Evolutionary conservation across 2,888 invertebrate genomes (phyloP).

Genomic region (Brassicogethes aeneus): DNA sequence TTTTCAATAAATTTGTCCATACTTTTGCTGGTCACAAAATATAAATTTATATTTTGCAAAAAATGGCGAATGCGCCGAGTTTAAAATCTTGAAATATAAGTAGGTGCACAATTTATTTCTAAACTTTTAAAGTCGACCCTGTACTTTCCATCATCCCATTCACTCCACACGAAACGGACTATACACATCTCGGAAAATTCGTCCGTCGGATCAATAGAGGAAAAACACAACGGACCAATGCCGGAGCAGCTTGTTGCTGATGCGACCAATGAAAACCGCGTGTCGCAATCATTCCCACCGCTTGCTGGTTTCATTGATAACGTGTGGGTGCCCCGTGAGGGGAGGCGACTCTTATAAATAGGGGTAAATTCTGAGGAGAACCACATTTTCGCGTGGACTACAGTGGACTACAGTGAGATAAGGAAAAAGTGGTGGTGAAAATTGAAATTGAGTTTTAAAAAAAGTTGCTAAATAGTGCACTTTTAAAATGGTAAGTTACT

Average conservation of each 20-base stretch:
- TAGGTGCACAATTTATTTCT: too few relatives aligned
- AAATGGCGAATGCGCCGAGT: too few relatives aligned
- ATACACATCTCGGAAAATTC: background rate
- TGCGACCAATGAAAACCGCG: slow-evolving; percentile 29
- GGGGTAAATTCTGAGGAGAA: slow-evolving; percentile 25
- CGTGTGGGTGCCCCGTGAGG: slow-evolving; percentile 51
- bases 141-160: background rate
- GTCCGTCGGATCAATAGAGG: slow-evolving; percentile 31
- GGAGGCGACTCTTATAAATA: slow-evolving; percentile 37
- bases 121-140: too few relatives aligned
- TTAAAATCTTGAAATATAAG: too few relatives aligned
- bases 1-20: too few relatives aligned
- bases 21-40: too few relatives aligned
- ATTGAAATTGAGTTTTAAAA: too few relatives aligned
- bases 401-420: too few relatives aligned
- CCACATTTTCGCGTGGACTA: slow-evolving; percentile 32
- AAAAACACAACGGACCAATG: slow-evolving; percentile 30
- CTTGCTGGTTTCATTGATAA: slow-evolving; percentile 54
- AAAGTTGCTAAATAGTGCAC: too few relatives aligned
- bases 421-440: too few relatives aligned
- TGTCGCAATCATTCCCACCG: slow-evolving; percentile 36
- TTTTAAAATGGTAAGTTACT: too few relatives aligned
- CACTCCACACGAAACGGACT: background rate
- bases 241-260: slow-evolving; percentile 26
- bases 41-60: too few relatives aligned